Base-by-base conservation (phyloP, 2,888 invertebrate genomes). In the Leptarthrus brevirostris region DNA sequence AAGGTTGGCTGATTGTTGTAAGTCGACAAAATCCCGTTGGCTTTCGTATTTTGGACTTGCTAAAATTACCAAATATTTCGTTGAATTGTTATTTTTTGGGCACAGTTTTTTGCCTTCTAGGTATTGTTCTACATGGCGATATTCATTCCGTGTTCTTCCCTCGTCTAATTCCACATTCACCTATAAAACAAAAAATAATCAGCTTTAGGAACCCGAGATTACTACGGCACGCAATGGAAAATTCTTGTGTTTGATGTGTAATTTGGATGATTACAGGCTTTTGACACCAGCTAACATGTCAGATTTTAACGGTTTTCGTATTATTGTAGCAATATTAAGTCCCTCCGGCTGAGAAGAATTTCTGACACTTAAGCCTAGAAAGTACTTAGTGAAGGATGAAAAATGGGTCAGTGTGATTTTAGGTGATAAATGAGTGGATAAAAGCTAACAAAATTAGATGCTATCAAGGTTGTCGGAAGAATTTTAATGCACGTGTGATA, bases 231-330 rank as follows among this genome's bases (percentile, higher is more conserved):
- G 61, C 36, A 61, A 61, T 61, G 61, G 61, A 30, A 30, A 56
- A 56, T 56, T 56, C 30, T 26, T 56, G 26, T 56, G 26, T 56
- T 56, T 56, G 56, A 56, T 24, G 40, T 61, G 36, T 36, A 61
- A 61, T 61, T 61, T 61, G 16, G 61, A 61, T 61, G 61, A 61
- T 61, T 61, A 61, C 16, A 40, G 61, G 40, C 61, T 61, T 40
- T 61, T 61, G 61, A 34, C 61, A 36, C 34, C 61, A 40, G 36
- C 47, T 30, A 66, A 66, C 47, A 66, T 66, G 66, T 49, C 66
- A 66, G 26, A 66, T 26, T 47, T 66, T 66, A 66, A 66, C 66
- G 66, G 66, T 66, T 66, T 47, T 22, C 49, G 22, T 66, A 24
- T 66, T 66, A 47, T 66, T 66, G 66, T 44, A 30, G 26, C 36